Evolutionary conservation across 2,113 vertebrate species (phyloP), one percentile per base, ranked within the genome.

Genomic region (Poeciliopsis occidentalis): DNA sequence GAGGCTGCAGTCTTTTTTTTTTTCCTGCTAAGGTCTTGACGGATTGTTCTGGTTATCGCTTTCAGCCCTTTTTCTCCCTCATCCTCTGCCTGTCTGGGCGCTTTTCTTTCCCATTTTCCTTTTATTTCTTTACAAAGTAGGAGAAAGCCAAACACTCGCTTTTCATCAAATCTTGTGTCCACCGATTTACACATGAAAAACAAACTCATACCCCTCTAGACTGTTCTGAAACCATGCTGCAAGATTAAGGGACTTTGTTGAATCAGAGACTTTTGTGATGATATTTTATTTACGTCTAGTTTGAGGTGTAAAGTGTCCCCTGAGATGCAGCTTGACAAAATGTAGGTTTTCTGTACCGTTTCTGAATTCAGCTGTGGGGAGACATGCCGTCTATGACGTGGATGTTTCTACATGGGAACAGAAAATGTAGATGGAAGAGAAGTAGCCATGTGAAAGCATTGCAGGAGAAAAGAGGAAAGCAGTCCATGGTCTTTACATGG

Each of bases 191-290:
- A 63, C 63, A 22, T 26, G 64, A 37, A 69, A 83, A n/a, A 66
- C 44, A 61, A 34, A 72, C 69, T 75, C 27, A 41, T 62, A 84
- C 60, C 60, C 60, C 34, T 31, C 51, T 15, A 83, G 64, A 82
- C 44, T 51, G 11, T 65, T 54, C 44, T 67, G 64, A n/a, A 62
- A n/a, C 60, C 61, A 83, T 12, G 57, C 76, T 27, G 63, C n/a
- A 60, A 84, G 60, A 81, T 73, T 34, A 87, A 74, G 71, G 71
- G 62, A 72, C 79, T 73, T 87, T 87, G 85, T 89, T 87, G 83
- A 87, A 79, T 81, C 69, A 67, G 79, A 78, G 75, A 60, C 72
- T 80, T 82, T 80, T 80, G 39, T 85, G 83, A 84, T 83, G 80
- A 72, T 75, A 77, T 47, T 76, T 76, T 57, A 57, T 54, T 79